Conservation (phyloP, 2,888 invertebrate species). For the Calliscelio sp. region DNA sequence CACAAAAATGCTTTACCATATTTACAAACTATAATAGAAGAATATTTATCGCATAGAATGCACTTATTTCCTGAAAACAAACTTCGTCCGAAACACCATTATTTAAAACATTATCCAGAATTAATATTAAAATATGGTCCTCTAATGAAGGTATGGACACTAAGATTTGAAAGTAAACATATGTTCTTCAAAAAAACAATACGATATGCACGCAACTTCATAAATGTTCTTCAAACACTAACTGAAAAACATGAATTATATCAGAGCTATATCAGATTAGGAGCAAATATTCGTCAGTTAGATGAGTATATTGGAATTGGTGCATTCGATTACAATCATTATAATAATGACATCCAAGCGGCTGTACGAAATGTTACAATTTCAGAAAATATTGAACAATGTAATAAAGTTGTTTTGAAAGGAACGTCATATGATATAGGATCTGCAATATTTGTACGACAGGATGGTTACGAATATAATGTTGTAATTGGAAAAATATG, state of each 20-base stretch:
- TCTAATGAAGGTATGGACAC: conserved; percentile 71
- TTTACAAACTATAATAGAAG: conserved; percentile 52
- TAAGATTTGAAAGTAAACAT: conserved; percentile 78
- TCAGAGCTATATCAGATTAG: conserved; percentile 53
- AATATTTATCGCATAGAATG: conserved; percentile 64
- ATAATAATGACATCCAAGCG: conserved; percentile 26
- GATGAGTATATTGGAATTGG: conserved; percentile 13
- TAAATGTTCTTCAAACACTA: conserved; percentile 44
- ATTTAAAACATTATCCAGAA: conserved; percentile 66
- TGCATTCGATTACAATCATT: conserved; percentile 36
- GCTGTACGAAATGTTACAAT: conserved; percentile 14
- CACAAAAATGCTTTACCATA: conserved; percentile 66
- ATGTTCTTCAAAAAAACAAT: conserved; percentile 74
- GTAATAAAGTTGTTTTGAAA: conserved; percentile 47
- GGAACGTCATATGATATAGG: conserved; percentile 59
- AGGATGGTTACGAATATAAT: conserved; percentile 47
- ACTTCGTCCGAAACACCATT: conserved; percentile 73
- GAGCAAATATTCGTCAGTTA: conserved; percentile 7
- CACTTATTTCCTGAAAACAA: conserved; percentile 52
- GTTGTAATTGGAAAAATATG: conserved; percentile 9
- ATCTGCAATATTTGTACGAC: conserved; percentile 31
- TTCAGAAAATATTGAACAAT: conserved; percentile 22
- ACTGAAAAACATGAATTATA: conserved; percentile 57
- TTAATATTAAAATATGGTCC: conserved; percentile 72
- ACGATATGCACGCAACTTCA: conserved; percentile 36